phyloP scores from a whole-genome alignment of 2,113 vertebrate species.

The Leptocoma aspasia region DNA sequence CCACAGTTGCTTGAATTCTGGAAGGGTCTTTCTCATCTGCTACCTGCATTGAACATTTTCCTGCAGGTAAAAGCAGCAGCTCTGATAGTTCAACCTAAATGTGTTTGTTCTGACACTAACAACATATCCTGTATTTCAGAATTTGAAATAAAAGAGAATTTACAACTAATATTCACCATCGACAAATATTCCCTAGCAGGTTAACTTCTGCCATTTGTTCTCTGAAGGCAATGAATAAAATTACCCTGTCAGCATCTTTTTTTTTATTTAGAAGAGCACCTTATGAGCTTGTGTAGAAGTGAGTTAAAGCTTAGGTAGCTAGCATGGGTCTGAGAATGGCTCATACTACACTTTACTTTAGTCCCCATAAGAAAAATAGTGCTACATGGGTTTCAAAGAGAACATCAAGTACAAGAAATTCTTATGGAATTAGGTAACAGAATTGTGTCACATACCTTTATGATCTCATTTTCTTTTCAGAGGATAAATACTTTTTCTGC shows the following conservation, averaged over 20 bases:
- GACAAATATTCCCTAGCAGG: neutral
- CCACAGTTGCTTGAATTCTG: neutral
- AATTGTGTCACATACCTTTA: neutral
- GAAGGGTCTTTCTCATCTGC: neutral
- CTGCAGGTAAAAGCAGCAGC: neutral
- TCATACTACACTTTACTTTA: neutral
- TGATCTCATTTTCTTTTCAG: neutral
- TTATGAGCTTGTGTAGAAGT: neutral
- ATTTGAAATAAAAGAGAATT: neutral
- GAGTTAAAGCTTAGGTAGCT: neutral
- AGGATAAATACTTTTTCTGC: neutral
- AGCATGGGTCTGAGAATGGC: neutral
- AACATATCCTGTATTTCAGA: neutral
- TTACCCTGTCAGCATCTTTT: neutral
- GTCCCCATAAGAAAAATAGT: neutral
- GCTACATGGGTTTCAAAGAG: neutral
- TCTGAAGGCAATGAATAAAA: neutral
- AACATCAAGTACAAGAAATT: neutral
- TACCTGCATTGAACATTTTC: neutral
- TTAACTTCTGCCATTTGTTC: neutral
- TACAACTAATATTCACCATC: neutral
- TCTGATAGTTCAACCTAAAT: neutral
- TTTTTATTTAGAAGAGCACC: neutral
- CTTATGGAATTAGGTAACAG: neutral
- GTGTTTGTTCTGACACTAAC: neutral